Conservation (phyloP, 1,140 invertebrate species). For the Chironomus striatipennis region DNA sequence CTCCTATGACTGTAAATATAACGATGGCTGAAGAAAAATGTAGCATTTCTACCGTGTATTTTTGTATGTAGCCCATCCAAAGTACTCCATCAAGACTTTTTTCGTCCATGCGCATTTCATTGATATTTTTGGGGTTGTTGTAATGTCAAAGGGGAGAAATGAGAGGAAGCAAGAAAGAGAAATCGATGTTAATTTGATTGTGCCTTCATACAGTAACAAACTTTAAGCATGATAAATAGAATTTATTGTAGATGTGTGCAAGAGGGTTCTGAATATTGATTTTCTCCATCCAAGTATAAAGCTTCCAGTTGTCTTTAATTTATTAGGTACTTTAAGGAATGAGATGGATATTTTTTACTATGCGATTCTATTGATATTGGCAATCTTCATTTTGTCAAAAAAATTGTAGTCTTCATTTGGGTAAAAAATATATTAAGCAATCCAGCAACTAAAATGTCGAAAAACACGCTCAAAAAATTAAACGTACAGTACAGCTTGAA, state of each 20-base stretch:
- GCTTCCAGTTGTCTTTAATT: not conserved
- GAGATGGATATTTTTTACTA: no score
- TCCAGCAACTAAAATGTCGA: no score
- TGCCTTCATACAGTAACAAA: not conserved
- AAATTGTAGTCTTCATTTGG: not conserved
- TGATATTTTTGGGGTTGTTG: not conserved
- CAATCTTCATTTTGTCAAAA: not conserved
- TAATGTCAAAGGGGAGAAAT: not conserved
- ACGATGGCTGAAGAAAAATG: slow-evolving; percentile 7
- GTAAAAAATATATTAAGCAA: no score
- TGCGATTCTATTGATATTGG: not conserved
- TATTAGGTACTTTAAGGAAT: no score
- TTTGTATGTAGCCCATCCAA: no score
- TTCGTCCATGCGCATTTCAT: not conserved
- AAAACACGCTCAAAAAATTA: no score
- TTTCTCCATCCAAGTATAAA: not conserved
- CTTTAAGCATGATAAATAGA: no score
- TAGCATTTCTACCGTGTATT: not conserved
- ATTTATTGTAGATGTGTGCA: no score
- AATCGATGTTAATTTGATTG: slow-evolving; percentile 11
- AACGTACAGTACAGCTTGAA: no score
- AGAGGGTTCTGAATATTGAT: not conserved
- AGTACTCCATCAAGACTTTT: not conserved
- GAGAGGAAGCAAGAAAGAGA: not conserved
- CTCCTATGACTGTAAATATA: not conserved